Base-by-base conservation (phyloP, 2,113 vertebrate species). In the Acanthisitta chloris region DNA sequence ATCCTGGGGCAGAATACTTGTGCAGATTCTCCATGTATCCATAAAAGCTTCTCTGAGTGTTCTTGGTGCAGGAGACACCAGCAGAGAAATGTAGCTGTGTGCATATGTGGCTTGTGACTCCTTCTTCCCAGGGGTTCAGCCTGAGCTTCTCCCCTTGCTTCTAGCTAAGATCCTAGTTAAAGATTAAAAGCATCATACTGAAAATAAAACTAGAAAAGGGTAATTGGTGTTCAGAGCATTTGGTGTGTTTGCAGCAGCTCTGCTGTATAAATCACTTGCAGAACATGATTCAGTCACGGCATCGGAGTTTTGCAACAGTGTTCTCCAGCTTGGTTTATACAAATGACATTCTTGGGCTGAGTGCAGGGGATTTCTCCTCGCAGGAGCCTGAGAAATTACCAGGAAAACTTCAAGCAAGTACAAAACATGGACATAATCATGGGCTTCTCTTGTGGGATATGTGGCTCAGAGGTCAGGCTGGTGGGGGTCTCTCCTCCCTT, bases 261-360 rank as follows among this genome's bases (percentile, higher is more conserved):
- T 80, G 55, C 71, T 73, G 1, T n/a, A 6, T 48, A 48, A 82
- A 83, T 77, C 4, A 2, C 14, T 86, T 73, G n/a, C n/a, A 78
- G 67, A 58, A 20, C 19, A 9, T 13, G 25, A 25, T 54, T 77
- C 82, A 62, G 70, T 79, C 92, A 18, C 13, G 7, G 51, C 77
- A 36, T 29, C 28, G 6, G 45, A 52, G 83, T 92, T 94, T 97
- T 95, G 67, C 64, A 95, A 94, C 23, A 72, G 46, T 9, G 7
- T 77, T 94, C 94, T 83, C 64, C 3, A 1, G 21, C 62, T 58
- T 90, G 24, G n/a, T 58, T 91, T 69, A 58, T 34, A 65, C 38
- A 69, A 74, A 36, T 31, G 2, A 28, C 65, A 66, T 92, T 80
- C 70, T 55, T 83, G 58, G 61, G 10, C 84, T 40, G 81, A 71